phyloP scores from a whole-genome alignment of 2,888 invertebrate species.

The Amphipyra berbera region DNA sequence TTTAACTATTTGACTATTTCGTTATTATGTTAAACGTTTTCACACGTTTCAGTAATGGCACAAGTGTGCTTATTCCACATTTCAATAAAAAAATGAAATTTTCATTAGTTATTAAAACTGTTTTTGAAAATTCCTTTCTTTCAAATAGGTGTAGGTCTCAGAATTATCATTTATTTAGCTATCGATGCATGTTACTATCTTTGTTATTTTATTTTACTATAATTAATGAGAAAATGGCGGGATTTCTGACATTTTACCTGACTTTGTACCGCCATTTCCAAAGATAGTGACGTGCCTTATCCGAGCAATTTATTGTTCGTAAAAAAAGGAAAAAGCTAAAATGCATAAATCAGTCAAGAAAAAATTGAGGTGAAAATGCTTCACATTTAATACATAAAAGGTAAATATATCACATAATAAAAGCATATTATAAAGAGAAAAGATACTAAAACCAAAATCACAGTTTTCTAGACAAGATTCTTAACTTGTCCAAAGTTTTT shows the following conservation, averaged over 20 bases:
- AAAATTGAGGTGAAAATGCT: conserved; percentile 70
- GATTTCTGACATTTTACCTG: conserved; percentile 10
- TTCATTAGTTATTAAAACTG: conserved; percentile 31
- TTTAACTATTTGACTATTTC: conserved; percentile 86
- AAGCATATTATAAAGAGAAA: conserved; percentile 79
- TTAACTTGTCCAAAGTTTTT: conserved; percentile 82
- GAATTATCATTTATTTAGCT: conserved; percentile 40
- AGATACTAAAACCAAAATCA: conserved; percentile 89
- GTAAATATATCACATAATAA: conserved; percentile 85
- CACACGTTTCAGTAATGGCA: conserved; percentile 76
- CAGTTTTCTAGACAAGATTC: conserved; percentile 86
- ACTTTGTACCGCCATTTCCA: conserved; percentile 29
- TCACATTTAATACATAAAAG: conserved; percentile 74
- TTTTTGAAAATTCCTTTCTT: conserved; percentile 52
- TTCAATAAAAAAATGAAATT: conserved; percentile 49
- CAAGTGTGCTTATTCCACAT: conserved; percentile 66
- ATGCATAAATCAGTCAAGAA: conserved; percentile 78
- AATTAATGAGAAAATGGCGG: conserved; percentile 18
- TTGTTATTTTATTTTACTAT: conserved; percentile 23
- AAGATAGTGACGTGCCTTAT: conserved; percentile 50
- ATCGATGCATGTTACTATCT: conserved; percentile 41
- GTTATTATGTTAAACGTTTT: conserved; percentile 69
- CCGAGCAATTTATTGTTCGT: conserved; percentile 40
- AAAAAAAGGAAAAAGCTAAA: conserved; percentile 70
- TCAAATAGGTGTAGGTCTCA: conserved; percentile 55